A percentile compares a stretch with the other conserved stretches of the same genome.
Conservation (phyloP, 2,113 vertebrate species). For the Amphiprion ocellaris region DNA sequence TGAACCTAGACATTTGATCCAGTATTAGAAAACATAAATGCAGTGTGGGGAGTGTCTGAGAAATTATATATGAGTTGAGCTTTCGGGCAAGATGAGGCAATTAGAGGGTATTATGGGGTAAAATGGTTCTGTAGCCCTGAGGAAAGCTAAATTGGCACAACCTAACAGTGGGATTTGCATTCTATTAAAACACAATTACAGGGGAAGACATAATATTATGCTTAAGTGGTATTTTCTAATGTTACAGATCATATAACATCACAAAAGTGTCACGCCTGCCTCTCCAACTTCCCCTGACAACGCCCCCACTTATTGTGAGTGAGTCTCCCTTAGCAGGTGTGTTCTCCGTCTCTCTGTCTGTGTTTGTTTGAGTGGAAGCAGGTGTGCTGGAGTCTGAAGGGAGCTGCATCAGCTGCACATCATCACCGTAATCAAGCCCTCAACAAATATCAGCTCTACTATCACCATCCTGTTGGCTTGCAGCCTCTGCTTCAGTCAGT, state of each 20-base stretch:
- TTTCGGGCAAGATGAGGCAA: constrained; percentile 28
- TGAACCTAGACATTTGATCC: constrained; percentile 1
- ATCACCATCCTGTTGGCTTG: too few relatives aligned
- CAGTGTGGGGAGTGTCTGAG: not conserved
- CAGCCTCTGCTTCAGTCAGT: too few relatives aligned
- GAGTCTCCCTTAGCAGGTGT: not conserved
- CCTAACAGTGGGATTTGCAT: constrained; percentile 5
- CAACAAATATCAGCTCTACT: not conserved
- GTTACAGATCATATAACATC: not conserved
- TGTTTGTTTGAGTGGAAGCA: not conserved
- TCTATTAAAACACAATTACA: constrained; percentile 36
- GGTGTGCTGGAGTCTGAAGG: not conserved
- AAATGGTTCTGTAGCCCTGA: constrained; percentile 1
- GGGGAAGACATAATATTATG: constrained; percentile 27
- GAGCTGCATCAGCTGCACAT: not conserved
- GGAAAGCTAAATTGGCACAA: constrained; percentile 15
- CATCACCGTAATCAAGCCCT: constrained; percentile 10
- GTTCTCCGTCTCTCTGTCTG: not conserved
- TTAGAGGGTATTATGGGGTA: constrained; percentile 26
- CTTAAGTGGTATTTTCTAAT: constrained; percentile 15
- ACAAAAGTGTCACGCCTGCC: not conserved
- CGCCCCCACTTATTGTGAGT: too few relatives aligned
- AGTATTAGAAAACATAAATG: not conserved
- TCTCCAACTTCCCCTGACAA: not conserved
- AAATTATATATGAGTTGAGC: not conserved